Base-by-base conservation (phyloP, 2,113 vertebrate species). In the Hyaena hyaena region DNA sequence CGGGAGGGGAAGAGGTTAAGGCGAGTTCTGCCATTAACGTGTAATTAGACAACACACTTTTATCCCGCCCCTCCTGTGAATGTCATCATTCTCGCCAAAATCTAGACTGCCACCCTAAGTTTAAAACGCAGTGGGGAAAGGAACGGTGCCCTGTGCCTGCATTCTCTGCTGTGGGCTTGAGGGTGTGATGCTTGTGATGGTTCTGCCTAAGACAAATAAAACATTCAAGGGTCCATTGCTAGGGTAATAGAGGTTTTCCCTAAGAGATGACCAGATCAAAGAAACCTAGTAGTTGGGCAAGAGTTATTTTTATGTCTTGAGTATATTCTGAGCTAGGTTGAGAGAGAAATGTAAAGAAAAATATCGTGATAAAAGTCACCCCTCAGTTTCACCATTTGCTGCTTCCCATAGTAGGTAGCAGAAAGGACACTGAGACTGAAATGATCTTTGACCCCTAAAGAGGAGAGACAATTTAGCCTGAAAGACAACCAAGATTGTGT, bases 31-130 rank as follows among this genome's bases (percentile, higher is more conserved):
- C 68, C 58, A n/a, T 45, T 21, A 92, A 61, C n/a, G 4, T 89
- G 77, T 16, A 55, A 88, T 96, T 17, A 96, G 84, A 79, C 65
- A 58, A 74, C 65, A 58, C 83, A 71, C 84, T 88, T 88, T 61
- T 10, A 50, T 39, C 83, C 66, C 17, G 21, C 94, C 65, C 63
- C 55, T 73, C 82, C 73, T 12, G 10, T 0, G 58, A 69, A 68
- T 69, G n/a, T 19, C 91, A 28, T 28, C 86, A 23, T n/a, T 74
- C 53, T 66, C 16, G 26, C 80, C 74, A 26, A 81, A 33, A 89
- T 68, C 11, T 2, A 79, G 43, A n/a, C 83, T 79, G 58, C 68
- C 21, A 69, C n/a, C 24, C 55, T 89, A 95, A 91, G 94, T 97
- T 76, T n/a, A n/a, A 76, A 77, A 93, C 58, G 71, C 86, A 48